These are phyloP conservation scores for Cryptoblepharus egeriae DNA, from an alignment of 2,797 vertebrate species.

Conservation along the genomic window DNA sequence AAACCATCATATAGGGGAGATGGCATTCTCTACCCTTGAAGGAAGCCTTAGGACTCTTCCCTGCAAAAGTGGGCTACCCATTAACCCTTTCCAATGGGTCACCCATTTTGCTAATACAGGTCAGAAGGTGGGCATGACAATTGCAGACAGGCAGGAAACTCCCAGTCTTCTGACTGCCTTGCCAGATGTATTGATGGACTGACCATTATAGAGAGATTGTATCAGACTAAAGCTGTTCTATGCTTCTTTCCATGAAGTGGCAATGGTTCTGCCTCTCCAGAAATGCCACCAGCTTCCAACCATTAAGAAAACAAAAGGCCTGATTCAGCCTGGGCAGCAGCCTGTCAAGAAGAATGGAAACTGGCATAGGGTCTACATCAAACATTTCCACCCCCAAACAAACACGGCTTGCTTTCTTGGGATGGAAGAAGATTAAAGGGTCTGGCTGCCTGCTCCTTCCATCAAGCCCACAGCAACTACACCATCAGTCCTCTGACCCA, in stretches of 20 bases:
- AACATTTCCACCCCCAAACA: background rate
- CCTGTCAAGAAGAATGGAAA: background rate
- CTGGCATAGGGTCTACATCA: too few species aligned
- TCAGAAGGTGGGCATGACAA: fast-evolving
- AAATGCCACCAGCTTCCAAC: background rate
- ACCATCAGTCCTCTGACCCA: background rate
- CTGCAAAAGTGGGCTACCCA: background rate
- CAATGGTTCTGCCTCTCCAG: background rate
- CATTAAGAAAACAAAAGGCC: background rate
- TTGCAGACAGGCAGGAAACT: fast-evolving
- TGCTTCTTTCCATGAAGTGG: too few species aligned
- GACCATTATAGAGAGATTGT: too few species aligned
- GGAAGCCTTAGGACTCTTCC: background rate
- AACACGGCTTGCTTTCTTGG: background rate
- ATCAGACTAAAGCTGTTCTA: background rate
- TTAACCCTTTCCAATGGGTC: slow-evolving; percentile 34
- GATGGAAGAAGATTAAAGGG: background rate
- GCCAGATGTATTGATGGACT: background rate
- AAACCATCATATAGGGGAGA: slow-evolving; percentile 37
- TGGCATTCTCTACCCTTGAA: background rate
- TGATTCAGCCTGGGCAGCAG: background rate
- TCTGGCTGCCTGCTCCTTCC: background rate
- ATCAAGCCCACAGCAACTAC: background rate
- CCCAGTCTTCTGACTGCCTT: fast-evolving
- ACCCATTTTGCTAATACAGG: background rate